Evolutionary conservation across 1,140 invertebrate species (phyloP).

Genomic region (Ceratosolen fusciceps): DNA sequence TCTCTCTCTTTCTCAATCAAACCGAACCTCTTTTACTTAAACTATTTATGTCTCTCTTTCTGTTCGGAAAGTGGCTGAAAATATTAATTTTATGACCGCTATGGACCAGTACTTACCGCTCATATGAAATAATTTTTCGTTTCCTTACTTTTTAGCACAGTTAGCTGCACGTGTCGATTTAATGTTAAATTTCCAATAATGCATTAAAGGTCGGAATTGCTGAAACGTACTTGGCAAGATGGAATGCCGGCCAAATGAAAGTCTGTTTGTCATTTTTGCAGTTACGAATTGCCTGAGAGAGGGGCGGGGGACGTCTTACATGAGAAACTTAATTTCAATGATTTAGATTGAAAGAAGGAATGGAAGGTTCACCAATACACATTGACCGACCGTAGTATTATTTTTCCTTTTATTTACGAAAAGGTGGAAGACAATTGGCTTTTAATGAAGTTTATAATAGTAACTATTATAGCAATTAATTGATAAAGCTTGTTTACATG

Average conservation of each 20-base stretch:
- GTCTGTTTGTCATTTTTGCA: slow-evolving; percentile 48
- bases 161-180: not conserved
- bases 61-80: slow-evolving; percentile 61
- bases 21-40: not conserved
- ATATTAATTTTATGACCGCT: slow-evolving; percentile 62
- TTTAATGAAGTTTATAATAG: no score
- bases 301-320: not conserved
- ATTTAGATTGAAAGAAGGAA: slow-evolving; percentile 29
- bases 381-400: not conserved
- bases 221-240: slow-evolving; percentile 5
- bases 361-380: not conserved
- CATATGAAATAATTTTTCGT: slow-evolving; percentile 20
- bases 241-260: slow-evolving; percentile 38
- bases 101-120: slow-evolving; percentile 44
- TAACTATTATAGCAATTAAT: no score
- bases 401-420: no score
- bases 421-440: no score
- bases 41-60: not conserved
- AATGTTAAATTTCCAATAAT: slow-evolving; percentile 39
- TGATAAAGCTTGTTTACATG: no score
- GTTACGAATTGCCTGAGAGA: slow-evolving; percentile 42
- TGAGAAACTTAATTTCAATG: slow-evolving; percentile 46
- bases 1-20: not conserved
- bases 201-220: slow-evolving; percentile 20
- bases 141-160: slow-evolving; percentile 3